Evolutionary conservation across 2,113 vertebrate genomes (phyloP), one percentile per base, ranked within the genome.

Genomic region (Polyodon spathula): DNA sequence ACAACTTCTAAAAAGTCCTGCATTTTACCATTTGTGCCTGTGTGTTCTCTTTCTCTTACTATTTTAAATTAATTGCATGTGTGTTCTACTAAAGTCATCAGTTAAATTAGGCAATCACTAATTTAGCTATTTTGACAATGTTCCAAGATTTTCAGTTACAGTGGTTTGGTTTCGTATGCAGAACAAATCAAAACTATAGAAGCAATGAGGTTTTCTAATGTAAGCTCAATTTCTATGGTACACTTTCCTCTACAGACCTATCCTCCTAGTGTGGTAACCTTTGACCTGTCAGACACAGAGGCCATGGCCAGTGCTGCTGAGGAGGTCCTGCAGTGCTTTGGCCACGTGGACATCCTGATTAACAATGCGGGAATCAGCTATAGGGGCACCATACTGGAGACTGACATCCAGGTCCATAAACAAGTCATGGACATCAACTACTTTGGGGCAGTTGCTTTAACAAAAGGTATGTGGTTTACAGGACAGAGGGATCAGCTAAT

Each of bases 311-410:
- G 27, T 1, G 92, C 86, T 27, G 86, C 90, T 12, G 75, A 84
- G 6, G 84, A 92, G 76, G 95, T 98, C 71, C 73, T 97, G 41
- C 87, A 80, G 70, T 79, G 84, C 69, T 73, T 82, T 0, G 90
- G 92, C 5, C 81, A 86, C 0, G 92, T 98, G 63, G 97, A 99
- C 40, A 77, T 99, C 54, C 89, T 99, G 10, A 82, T 98, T 72
- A 98, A 97, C 75, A 97, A 98, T 0, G 97, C 95, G 0, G 97
- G 95, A 17, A 80, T 99, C 76, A 98, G 97, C 75, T 97, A 90
- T 76, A 90, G 95, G 6, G 97, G 97, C 8, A 70, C 82, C 17
- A 83, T 96, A 12, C 62, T 82, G 60, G 91, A 96, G 27, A 98
- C 96, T 0, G 65, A 76, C 8, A 52, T 91, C 8, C 87, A 90